Evolutionary conservation across 2,797 vertebrate genomes (phyloP).

Genomic region (Sandelia bainsii): DNA sequence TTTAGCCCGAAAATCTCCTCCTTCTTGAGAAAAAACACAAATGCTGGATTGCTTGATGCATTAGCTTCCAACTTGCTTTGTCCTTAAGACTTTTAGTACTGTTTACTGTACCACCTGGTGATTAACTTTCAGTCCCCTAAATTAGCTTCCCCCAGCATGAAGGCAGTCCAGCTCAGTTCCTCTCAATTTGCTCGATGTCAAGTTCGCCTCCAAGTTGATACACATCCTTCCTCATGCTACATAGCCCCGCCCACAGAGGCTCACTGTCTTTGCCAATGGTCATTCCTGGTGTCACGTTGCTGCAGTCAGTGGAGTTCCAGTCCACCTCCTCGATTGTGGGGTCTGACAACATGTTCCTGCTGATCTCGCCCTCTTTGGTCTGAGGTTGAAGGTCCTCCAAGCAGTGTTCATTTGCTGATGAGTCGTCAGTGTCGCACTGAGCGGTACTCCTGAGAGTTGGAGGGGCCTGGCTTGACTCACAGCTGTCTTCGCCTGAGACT

Average conservation of each 20-base stretch:
- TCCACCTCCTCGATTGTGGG: slow-evolving; percentile 82
- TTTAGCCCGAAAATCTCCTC: slow-evolving; percentile 44
- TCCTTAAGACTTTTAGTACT: slow-evolving; percentile 75
- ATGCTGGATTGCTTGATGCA: slow-evolving; percentile 50
- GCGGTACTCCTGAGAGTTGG: slow-evolving; percentile 52
- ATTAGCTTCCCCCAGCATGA: slow-evolving; percentile 37
- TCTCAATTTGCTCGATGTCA: slow-evolving; percentile 97
- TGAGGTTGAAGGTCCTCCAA: slow-evolving; percentile 38
- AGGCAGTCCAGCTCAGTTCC: slow-evolving; percentile 86
- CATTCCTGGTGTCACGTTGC: slow-evolving; percentile 30
- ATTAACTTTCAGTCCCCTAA: slow-evolving; percentile 57
- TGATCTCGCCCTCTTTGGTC: slow-evolving; percentile 62
- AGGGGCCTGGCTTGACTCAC: slow-evolving; percentile 58
- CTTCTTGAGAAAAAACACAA: slow-evolving; percentile 48
- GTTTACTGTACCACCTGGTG: slow-evolving; percentile 65
- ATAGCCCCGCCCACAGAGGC: slow-evolving; percentile 79
- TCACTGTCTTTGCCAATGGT: slow-evolving; percentile 74
- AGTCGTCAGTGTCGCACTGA: slow-evolving; percentile 46
- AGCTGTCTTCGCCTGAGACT: slow-evolving; percentile 69
- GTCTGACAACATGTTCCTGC: slow-evolving; percentile 68
- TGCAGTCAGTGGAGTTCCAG: slow-evolving; percentile 65
- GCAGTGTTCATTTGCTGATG: slow-evolving; percentile 30
- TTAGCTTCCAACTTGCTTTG: slow-evolving; percentile 60
- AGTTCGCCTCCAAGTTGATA: slow-evolving; percentile 92
- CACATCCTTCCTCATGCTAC: slow-evolving; percentile 74